Evolutionary conservation across 2,113 vertebrate species (phyloP).

Genomic region (Plestiodon gilberti): DNA sequence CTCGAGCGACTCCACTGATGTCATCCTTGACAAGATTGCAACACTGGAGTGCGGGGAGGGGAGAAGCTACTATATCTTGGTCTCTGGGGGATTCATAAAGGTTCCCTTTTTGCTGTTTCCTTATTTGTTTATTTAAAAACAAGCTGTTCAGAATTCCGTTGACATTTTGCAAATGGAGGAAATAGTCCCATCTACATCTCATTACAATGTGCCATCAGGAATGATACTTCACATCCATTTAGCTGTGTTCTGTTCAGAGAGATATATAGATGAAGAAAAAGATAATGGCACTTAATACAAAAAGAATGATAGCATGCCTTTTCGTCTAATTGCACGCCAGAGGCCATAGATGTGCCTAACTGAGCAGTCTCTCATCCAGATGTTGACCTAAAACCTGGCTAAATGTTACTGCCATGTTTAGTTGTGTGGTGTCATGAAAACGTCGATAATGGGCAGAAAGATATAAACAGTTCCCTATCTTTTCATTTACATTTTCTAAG

Average conservation of each 20-base stretch:
- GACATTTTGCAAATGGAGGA: background rate
- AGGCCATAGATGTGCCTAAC: background rate
- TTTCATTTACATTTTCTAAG: too few relatives aligned
- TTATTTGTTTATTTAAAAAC: fast-evolving
- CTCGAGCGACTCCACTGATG: too few relatives aligned
- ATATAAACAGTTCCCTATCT: background rate
- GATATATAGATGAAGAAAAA: background rate
- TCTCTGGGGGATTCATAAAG: slow-evolving; percentile 10
- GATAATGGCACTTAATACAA: background rate
- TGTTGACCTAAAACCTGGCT: background rate
- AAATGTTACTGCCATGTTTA: slow-evolving; percentile 15
- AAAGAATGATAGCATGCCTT: background rate
- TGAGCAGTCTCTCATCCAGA: background rate
- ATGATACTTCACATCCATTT: slow-evolving; percentile 10
- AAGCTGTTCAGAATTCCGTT: background rate
- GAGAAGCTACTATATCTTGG: background rate
- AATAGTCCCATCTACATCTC: background rate
- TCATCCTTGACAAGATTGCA: background rate
- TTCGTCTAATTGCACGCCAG: background rate
- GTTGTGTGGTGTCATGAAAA: slow-evolving; percentile 6
- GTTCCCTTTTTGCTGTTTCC: background rate
- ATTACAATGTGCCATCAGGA: background rate
- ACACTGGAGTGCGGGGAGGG: background rate
- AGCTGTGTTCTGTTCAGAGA: background rate
- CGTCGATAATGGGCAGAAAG: background rate